Evolutionary conservation across 2,888 invertebrate genomes (phyloP).

Genomic region (Cheilosia vulpina): DNA sequence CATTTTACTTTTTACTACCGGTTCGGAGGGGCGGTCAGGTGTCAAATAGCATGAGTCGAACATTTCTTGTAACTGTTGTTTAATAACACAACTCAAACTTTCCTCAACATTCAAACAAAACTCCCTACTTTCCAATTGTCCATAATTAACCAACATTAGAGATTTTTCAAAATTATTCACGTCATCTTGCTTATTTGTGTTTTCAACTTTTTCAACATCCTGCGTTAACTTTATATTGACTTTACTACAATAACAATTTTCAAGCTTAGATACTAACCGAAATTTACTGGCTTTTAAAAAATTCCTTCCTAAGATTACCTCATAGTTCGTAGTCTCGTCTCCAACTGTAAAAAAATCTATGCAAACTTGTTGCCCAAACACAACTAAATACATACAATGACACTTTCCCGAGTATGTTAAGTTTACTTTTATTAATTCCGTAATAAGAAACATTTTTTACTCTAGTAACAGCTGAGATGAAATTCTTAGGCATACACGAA

Average conservation of each 20-base stretch:
- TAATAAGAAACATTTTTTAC: conserved; percentile 22
- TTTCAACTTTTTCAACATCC: not conserved
- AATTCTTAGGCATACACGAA: conserved; percentile 35
- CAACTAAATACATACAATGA: conserved; percentile 32
- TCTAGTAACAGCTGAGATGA: not conserved
- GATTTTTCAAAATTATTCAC: not conserved
- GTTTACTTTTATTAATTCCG: conserved; percentile 67
- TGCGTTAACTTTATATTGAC: too few relatives aligned
- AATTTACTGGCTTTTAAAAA: not conserved
- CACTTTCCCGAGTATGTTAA: conserved; percentile 46
- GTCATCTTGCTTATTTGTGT: not conserved
- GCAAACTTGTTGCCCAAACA: not conserved
- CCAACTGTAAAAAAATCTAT: conserved; percentile 10
- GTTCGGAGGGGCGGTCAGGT: conserved; percentile 11
- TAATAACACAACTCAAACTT: not conserved
- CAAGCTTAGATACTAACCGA: not conserved
- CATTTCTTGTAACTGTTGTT: not conserved
- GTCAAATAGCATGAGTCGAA: conserved; percentile 1
- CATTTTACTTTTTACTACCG: conserved; percentile 13
- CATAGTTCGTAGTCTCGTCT: conserved; percentile 34
- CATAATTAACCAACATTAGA: not conserved
- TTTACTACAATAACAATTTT: not conserved
- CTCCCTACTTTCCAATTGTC: not conserved
- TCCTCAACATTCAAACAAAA: not conserved
- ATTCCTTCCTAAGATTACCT: conserved; percentile 1